Percentiles rank a stretch among this genome's conserved stretches.
phyloP scores from a whole-genome alignment of 2,797 vertebrate species.

The Chelon labrosus region DNA sequence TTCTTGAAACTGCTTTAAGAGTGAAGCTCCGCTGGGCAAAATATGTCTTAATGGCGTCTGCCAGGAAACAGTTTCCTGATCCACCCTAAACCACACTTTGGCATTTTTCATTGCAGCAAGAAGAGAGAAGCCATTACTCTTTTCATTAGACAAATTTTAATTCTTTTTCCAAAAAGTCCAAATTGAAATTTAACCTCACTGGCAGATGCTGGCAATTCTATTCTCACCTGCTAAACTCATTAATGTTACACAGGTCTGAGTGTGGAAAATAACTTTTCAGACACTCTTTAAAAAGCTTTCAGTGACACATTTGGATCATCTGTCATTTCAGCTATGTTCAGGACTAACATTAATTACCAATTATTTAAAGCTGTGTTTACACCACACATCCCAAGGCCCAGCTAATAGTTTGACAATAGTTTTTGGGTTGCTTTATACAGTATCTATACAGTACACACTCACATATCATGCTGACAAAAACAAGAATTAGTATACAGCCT shows the following conservation, averaged over 20 bases:
- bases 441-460: no score
- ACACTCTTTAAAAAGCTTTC: slow-evolving; percentile 20
- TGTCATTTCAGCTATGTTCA: neutral
- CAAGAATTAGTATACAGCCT: no score
- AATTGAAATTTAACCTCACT: slow-evolving; percentile 8
- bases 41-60: slow-evolving; percentile 40
- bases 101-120: slow-evolving; percentile 52
- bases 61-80: slow-evolving; percentile 71
- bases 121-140: slow-evolving; percentile 19
- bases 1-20: slow-evolving; percentile 56
- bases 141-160: slow-evolving; percentile 22
- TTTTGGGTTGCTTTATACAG: no score
- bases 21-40: slow-evolving; percentile 44
- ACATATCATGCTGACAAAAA: no score
- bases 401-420: neutral
- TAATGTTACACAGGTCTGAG: slow-evolving; percentile 9
- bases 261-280: slow-evolving; percentile 48
- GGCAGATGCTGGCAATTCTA: neutral
- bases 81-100: slow-evolving; percentile 72
- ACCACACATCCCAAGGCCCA: neutral
- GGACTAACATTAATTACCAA: neutral
- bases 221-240: slow-evolving; percentile 33
- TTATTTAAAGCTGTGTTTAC: neutral
- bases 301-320: slow-evolving; percentile 17
- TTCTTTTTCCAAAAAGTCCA: slow-evolving; percentile 10